These are phyloP conservation scores for Gobiocypris rarus DNA, from an alignment of 2,113 vertebrate species.

Conservation along the genomic window DNA sequence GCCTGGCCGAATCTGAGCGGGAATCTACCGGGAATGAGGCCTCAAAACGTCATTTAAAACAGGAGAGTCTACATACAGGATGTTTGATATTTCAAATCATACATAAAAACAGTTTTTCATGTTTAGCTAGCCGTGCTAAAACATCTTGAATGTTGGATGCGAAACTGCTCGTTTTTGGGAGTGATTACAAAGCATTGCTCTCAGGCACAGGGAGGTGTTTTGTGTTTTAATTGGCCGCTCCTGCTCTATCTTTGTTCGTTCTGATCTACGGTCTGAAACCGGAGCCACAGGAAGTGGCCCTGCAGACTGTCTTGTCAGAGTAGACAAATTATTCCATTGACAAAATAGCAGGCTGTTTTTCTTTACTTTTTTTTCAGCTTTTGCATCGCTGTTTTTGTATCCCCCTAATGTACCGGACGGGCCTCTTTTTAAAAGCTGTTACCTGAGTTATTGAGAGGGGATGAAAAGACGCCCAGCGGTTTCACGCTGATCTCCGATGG, in stretches of 20 bases:
- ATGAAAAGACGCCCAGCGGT: slow-evolving; percentile 44
- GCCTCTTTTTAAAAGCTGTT: slow-evolving; percentile 64
- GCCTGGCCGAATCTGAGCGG: slow-evolving; percentile 68
- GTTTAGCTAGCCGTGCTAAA: background rate
- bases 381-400: slow-evolving; percentile 68
- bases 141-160: background rate
- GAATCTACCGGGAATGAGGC: slow-evolving; percentile 69
- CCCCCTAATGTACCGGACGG: slow-evolving; percentile 43
- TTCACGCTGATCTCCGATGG: slow-evolving; percentile 15
- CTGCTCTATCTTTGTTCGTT: slow-evolving; percentile 52
- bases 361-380: slow-evolving; percentile 48
- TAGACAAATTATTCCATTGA: slow-evolving; percentile 78
- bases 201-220: slow-evolving; percentile 40
- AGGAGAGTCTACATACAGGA: background rate
- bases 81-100: background rate
- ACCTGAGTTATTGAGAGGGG: slow-evolving; percentile 72
- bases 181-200: slow-evolving; percentile 8
- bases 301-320: slow-evolving; percentile 79
- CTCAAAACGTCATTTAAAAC: slow-evolving; percentile 56
- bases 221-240: slow-evolving; percentile 50
- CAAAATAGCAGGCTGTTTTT: slow-evolving; percentile 60
- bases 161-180: background rate
- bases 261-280: slow-evolving; percentile 76
- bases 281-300: slow-evolving; percentile 83
- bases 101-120: background rate